Evolutionary conservation across 2,113 vertebrate genomes (phyloP), one percentile per base, ranked within the genome.

Genomic region (Halcyon malimbica): DNA sequence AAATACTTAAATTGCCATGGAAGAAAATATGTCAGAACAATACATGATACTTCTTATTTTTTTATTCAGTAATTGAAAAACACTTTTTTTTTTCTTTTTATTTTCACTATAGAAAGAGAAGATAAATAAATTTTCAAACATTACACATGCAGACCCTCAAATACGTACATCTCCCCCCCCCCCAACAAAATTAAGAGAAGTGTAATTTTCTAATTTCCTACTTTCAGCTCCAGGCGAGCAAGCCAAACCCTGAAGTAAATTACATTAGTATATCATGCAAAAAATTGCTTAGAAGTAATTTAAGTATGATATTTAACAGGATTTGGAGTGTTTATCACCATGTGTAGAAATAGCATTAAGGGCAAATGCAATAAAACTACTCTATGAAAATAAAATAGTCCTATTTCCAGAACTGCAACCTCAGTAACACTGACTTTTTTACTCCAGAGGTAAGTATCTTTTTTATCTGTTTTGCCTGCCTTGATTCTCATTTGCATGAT

Each of bases 161-260:
- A 37, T 4, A 67, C 24, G 15, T 39, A 0, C 8, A 21, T 19
- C n/a, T 6, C 3, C 6, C 0, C 0, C 8, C 7, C 33, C 29
- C 9, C 6, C 11, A 23, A 26, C 25, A 23, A 64, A 86, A 82
- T 20, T 15, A 82, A 79, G 6, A 75, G 23, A 78, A 60, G 8
- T 23, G 5, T 16, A 53, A 73, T 86, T 90, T 53, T 65, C 50
- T 78, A 37, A 21, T 53, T 29, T 33, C 18, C 74, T 91, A 21
- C 56, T 59, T 51, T 57, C 64, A 86, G 37, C 14, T 75, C 9
- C 29, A 71, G 20, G 28, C 48, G 6, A 75, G 24, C 9, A 94
- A 94, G 37, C 6, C 37, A 54, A 83, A 60, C 33, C 16, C 29
- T 62, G 42, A 80, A 71, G 50, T 51, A 54, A 92, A 92, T 51